Evolutionary conservation across 2,113 vertebrate species (phyloP), one percentile per base, ranked within the genome.

Genomic region (Callocephalon fimbriatum): DNA sequence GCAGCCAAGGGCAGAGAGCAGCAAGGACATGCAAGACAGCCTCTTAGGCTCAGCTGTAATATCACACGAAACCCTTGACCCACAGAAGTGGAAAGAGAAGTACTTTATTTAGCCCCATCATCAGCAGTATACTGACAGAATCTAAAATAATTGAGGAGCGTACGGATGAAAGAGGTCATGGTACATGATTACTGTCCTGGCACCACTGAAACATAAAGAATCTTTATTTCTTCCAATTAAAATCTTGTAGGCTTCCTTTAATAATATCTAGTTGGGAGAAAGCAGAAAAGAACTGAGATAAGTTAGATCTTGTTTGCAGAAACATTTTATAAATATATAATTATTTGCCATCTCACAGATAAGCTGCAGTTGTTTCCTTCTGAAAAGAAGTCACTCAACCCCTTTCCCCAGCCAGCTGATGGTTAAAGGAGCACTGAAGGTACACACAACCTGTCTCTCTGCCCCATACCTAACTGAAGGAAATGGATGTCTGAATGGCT

Each of bases 211-310:
- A 51, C 1, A 6, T 7, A 51, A 88, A 51, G 20, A 72, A 65
- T 2, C 2, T 61, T 18, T 61, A n/a, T 66, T 88, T 51, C 14
- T 61, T 51, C 20, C 44, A 32, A 20, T 19, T 35, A 20, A 56
- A 88, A 78, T 2, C 21, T 25, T 83, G 3, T 16, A 59, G 18
- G 4, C 6, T 94, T 66, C 40, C 40, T 73, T 71, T 71, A 45
- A n/a, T 29, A 37, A 12, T 26, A 25, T 7, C 8, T 37, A 1
- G 0, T 1, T 44, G 31, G 7, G 21, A 74, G 21, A 74, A 59
- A 77, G 29, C 21, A 68, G 48, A 12, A 42, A 68, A 84, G 1
- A 40, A 63, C 7, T 32, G 31, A 50, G 56, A 14, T 15, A 62
- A 53, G 26, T 56, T 51, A 42, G 16, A 31, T 42, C 23, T 63